These are phyloP conservation scores for Rosalia funebris DNA, from an alignment of 2,888 invertebrate species.

Conservation along the genomic window DNA sequence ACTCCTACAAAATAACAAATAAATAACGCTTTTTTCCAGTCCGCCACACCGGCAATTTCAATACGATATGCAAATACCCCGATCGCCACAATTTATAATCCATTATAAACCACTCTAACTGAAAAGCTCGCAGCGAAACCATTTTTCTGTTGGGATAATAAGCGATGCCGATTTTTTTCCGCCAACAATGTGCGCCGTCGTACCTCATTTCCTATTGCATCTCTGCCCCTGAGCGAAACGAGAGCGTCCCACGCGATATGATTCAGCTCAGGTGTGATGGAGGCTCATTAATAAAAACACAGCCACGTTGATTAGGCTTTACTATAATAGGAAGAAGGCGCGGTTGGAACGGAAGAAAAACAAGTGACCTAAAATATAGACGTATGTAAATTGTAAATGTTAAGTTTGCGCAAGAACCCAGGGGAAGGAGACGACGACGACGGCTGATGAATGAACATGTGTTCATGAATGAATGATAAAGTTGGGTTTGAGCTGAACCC, in stretches of 20 bases:
- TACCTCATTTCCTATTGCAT: conserved; percentile 39
- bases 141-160: conserved; percentile 40
- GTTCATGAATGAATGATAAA: conserved; percentile 61
- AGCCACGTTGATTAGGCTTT: conserved; percentile 62
- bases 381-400: conserved; percentile 52
- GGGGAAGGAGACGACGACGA: conserved; percentile 41
- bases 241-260: conserved; percentile 51
- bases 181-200: conserved; percentile 24
- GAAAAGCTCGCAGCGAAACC: conserved; percentile 33
- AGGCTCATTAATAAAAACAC: conserved; percentile 63
- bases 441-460: conserved; percentile 60
- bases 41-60: conserved; percentile 4
- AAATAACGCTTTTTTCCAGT: conserved; percentile 6
- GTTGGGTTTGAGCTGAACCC: conserved; percentile 34
- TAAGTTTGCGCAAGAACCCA: conserved; percentile 46
- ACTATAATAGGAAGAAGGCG: conserved; percentile 64
- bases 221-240: conserved; percentile 30
- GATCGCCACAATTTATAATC: conserved; percentile 44
- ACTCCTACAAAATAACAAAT: conserved; percentile 12
- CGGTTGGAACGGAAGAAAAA: conserved; percentile 56
- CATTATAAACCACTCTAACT: conserved; percentile 42
- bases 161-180: conserved; percentile 27
- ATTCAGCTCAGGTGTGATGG: conserved; percentile 62
- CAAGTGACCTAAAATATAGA: conserved; percentile 57
- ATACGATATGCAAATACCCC: conserved; percentile 39